phyloP scores from a whole-genome alignment of 1,140 invertebrate species.

The Microplitis mediator region DNA sequence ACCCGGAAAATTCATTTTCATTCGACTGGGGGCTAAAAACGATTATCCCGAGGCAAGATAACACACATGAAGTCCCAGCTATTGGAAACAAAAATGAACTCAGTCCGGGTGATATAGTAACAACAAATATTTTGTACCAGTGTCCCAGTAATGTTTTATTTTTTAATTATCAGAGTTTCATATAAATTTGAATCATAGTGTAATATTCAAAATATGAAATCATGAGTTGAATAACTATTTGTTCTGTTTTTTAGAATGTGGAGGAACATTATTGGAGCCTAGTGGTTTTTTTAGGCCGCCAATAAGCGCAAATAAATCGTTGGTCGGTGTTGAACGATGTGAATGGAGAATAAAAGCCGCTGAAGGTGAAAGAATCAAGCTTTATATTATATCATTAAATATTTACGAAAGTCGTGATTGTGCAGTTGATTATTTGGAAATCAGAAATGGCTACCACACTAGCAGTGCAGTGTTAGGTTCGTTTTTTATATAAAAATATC shows the following conservation, averaged over 20 bases:
- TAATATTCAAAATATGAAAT: too few species aligned
- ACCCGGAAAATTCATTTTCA: slow-evolving; percentile 96
- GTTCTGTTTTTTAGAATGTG: too few species aligned
- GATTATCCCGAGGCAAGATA: slow-evolving; percentile 85
- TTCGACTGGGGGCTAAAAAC: slow-evolving; percentile 94
- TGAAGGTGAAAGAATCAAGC: slow-evolving; percentile 91
- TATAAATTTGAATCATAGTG: too few species aligned
- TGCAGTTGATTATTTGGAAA: slow-evolving; percentile 87
- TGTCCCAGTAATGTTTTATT: slow-evolving; percentile 80
- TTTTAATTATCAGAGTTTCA: too few species aligned
- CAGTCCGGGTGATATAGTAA: slow-evolving; percentile 92
- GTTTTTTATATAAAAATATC: not conserved
- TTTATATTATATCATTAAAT: slow-evolving; percentile 91
- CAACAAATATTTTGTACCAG: slow-evolving; percentile 95
- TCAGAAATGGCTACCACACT: slow-evolving; percentile 92
- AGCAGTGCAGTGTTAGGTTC: slow-evolving; percentile 78
- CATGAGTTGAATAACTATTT: too few species aligned
- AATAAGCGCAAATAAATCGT: slow-evolving; percentile 66
- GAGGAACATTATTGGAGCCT: slow-evolving; percentile 89
- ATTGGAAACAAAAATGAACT: slow-evolving; percentile 92
- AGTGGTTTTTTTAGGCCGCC: slow-evolving; percentile 82
- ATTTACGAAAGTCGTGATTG: slow-evolving; percentile 87
- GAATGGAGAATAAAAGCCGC: slow-evolving; percentile 98
- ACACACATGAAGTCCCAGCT: slow-evolving; percentile 82
- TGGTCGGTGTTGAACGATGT: slow-evolving; percentile 73